These are phyloP conservation scores for Ptychochromis oligacanthus DNA, from an alignment of 2,113 vertebrate species.

Conservation along the genomic window DNA sequence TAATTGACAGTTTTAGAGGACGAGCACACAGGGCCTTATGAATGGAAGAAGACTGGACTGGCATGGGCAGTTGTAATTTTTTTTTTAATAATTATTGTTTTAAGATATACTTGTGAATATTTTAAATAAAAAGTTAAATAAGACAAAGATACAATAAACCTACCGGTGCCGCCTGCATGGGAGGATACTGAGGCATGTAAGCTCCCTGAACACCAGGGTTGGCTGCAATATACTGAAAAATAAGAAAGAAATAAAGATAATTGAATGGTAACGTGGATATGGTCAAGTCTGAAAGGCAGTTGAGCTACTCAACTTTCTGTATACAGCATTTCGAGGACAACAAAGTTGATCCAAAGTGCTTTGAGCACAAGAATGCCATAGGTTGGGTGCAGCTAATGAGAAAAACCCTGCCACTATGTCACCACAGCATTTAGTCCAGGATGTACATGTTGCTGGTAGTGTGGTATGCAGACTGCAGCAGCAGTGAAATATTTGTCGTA, in stretches of 20 bases:
- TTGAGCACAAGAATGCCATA: neutral
- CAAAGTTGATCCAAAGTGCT: neutral
- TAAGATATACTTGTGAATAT: neutral
- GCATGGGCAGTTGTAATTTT: neutral
- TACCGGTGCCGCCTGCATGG: conserved; percentile 90
- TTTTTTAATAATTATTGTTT: conserved; percentile 34
- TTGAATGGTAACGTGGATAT: neutral
- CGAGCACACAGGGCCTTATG: neutral
- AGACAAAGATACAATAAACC: conserved; percentile 58
- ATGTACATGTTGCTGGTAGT: neutral
- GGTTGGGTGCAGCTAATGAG: neutral
- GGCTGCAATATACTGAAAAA: conserved; percentile 91
- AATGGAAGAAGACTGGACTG: conserved; percentile 17
- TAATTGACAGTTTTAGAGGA: conserved; percentile 54
- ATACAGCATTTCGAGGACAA: neutral
- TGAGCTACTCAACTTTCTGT: neutral
- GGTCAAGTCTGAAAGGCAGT: neutral
- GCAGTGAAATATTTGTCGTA: neutral
- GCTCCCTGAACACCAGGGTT: conserved; percentile 95
- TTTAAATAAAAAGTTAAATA: neutral
- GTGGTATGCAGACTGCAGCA: neutral
- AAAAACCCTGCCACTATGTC: neutral
- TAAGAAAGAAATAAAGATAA: neutral
- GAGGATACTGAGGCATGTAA: conserved; percentile 94
- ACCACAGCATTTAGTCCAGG: neutral